phyloP scores from a whole-genome alignment of 2,797 vertebrate species.

The Sebastes reedi region DNA sequence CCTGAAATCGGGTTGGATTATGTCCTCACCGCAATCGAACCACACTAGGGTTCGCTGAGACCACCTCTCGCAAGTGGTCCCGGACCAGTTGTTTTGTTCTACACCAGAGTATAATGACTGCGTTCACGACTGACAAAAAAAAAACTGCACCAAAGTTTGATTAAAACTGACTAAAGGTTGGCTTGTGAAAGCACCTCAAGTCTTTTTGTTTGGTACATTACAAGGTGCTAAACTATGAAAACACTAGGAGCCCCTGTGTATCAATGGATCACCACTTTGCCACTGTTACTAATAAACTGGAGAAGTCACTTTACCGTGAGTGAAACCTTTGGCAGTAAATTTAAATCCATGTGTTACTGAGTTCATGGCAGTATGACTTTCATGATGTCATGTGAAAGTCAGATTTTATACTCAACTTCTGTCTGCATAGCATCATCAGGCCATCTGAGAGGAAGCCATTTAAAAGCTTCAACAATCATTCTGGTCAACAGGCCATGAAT shows the following conservation, averaged over 20 bases:
- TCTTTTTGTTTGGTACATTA: neutral
- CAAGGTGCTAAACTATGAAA: neutral
- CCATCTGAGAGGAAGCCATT: neutral
- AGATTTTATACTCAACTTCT: neutral
- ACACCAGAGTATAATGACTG: neutral
- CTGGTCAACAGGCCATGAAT: slow-evolving; percentile 36
- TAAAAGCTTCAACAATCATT: slow-evolving; percentile 7
- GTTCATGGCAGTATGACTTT: neutral
- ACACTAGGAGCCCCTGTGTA: neutral
- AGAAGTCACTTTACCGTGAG: neutral
- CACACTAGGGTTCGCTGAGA: no score
- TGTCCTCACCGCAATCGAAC: no score
- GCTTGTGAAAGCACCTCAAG: neutral
- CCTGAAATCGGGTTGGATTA: no score
- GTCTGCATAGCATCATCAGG: slow-evolving; percentile 6
- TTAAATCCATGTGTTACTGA: neutral
- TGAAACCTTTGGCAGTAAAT: neutral
- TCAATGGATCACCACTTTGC: neutral
- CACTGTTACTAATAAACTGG: neutral
- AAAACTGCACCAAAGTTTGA: neutral
- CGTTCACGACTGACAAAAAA: neutral
- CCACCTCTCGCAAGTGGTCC: no score
- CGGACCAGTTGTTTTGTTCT: no score
- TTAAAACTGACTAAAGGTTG: neutral
- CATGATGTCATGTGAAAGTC: slow-evolving; percentile 1